Evolutionary conservation across 2,888 invertebrate species (phyloP).

Genomic region (Dolichomitus sp.): DNA sequence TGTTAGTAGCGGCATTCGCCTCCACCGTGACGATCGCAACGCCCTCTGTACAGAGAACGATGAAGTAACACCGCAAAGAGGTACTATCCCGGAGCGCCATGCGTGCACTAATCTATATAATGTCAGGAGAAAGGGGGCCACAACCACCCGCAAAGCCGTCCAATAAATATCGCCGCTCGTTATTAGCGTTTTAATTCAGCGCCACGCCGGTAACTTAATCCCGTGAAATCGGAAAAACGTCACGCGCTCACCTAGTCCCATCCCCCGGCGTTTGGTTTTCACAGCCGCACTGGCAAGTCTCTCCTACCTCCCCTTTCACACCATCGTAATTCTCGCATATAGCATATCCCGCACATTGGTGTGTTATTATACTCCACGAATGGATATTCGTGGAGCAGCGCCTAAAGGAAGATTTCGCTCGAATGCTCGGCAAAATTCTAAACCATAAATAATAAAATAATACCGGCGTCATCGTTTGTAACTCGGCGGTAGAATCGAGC

Average conservation of each 20-base stretch:
- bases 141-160: slow-evolving; percentile 76
- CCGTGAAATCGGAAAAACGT: slow-evolving; percentile 81
- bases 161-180: slow-evolving; percentile 84
- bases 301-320: neutral
- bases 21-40: neutral
- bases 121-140: neutral
- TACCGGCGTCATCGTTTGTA: slow-evolving; percentile 81
- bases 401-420: slow-evolving; percentile 30
- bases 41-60: neutral
- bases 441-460: slow-evolving; percentile 82
- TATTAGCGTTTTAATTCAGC: slow-evolving; percentile 85
- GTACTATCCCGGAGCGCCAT: neutral
- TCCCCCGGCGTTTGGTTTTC: slow-evolving; percentile 47
- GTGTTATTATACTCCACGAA: slow-evolving; percentile 41
- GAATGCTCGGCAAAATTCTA: slow-evolving; percentile 72
- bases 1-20: neutral
- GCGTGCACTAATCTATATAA: slow-evolving; percentile 5
- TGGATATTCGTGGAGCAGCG: slow-evolving; percentile 51
- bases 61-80: neutral
- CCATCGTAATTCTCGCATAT: neutral
- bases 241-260: slow-evolving; percentile 61
- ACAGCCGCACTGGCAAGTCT: slow-evolving; percentile 20
- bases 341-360: slow-evolving; percentile 27
- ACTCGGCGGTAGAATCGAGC: slow-evolving; percentile 65
- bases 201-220: slow-evolving; percentile 81